These are phyloP conservation scores for Eupithecia vulgata DNA, from an alignment of 2,888 invertebrate species.

Conservation along the genomic window DNA sequence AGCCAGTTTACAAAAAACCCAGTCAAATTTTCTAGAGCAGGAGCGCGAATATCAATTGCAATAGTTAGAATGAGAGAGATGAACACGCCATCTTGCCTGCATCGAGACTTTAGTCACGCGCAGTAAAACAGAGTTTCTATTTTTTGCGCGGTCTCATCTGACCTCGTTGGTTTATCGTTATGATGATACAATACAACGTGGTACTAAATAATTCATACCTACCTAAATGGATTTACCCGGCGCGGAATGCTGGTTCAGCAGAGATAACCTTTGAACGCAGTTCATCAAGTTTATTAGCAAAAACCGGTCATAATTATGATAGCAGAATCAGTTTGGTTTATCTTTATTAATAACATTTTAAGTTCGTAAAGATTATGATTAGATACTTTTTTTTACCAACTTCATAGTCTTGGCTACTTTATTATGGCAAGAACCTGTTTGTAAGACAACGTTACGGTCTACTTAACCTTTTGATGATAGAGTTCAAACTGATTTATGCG, in stretches of 20 bases:
- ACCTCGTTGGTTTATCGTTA: slow-evolving; percentile 83
- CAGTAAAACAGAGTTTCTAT: slow-evolving; percentile 79
- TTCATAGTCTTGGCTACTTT: background rate
- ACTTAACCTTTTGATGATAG: slow-evolving; percentile 74
- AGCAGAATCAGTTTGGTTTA: slow-evolving; percentile 42
- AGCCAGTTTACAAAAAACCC: slow-evolving; percentile 69
- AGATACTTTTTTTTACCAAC: background rate
- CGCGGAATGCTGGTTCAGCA: slow-evolving; percentile 62
- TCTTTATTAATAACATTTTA: background rate
- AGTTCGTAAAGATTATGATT: background rate
- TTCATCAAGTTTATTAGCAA: slow-evolving; percentile 63
- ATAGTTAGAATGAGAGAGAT: slow-evolving; percentile 64
- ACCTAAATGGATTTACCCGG: slow-evolving; percentile 68
- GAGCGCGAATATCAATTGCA: slow-evolving; percentile 50
- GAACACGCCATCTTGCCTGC: slow-evolving; percentile 76
- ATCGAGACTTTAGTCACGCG: slow-evolving; percentile 78
- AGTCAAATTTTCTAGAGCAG: slow-evolving; percentile 63
- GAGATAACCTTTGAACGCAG: slow-evolving; percentile 69
- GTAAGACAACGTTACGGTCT: slow-evolving; percentile 59
- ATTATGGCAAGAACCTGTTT: slow-evolving; percentile 44
- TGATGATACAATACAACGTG: slow-evolving; percentile 72
- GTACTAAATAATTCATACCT: slow-evolving; percentile 59
- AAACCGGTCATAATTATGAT: slow-evolving; percentile 47
- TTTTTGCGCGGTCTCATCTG: slow-evolving; percentile 80
- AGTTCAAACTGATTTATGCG: slow-evolving; percentile 72